Conservation (phyloP, 2,888 invertebrate species). For the Tinea semifulvella region DNA sequence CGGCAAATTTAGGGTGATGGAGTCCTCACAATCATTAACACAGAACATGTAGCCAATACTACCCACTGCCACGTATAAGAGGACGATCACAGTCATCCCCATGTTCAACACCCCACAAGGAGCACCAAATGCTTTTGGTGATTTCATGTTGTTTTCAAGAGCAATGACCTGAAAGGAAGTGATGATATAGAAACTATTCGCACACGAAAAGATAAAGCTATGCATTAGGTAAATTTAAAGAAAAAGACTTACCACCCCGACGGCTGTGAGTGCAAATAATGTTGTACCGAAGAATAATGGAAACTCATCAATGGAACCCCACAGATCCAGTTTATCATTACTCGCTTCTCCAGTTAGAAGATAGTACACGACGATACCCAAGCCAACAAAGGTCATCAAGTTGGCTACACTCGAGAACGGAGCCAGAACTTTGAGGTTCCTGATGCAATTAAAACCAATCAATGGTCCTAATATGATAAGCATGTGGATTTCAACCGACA, state of each 20-base stretch:
- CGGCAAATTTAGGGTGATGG: slow-evolving; percentile 86
- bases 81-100: slow-evolving; percentile 80
- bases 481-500: slow-evolving; percentile 70
- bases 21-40: slow-evolving; percentile 72
- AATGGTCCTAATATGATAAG: slow-evolving; percentile 73
- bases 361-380: slow-evolving; percentile 79
- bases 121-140: slow-evolving; percentile 80
- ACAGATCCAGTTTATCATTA: slow-evolving; percentile 54
- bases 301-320: slow-evolving; percentile 49
- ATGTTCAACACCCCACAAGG: slow-evolving; percentile 82
- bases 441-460: slow-evolving; percentile 75
- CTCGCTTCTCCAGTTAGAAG: slow-evolving; percentile 64
- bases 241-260: slow-evolving; percentile 72
- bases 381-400: slow-evolving; percentile 76
- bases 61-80: slow-evolving; percentile 81
- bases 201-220: no score
- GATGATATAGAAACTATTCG: no score
- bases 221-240: slow-evolving; percentile 2
- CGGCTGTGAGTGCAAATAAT: slow-evolving; percentile 87
- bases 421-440: slow-evolving; percentile 80
- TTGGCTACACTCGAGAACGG: slow-evolving; percentile 88
- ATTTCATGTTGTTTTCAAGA: slow-evolving; percentile 89
- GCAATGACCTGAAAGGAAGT: slow-evolving; percentile 77
- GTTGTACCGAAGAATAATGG: slow-evolving; percentile 91
- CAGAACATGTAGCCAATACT: slow-evolving; percentile 88